Evolutionary conservation across 1,140 invertebrate genomes (phyloP).

Genomic region (Papilio machaon): DNA sequence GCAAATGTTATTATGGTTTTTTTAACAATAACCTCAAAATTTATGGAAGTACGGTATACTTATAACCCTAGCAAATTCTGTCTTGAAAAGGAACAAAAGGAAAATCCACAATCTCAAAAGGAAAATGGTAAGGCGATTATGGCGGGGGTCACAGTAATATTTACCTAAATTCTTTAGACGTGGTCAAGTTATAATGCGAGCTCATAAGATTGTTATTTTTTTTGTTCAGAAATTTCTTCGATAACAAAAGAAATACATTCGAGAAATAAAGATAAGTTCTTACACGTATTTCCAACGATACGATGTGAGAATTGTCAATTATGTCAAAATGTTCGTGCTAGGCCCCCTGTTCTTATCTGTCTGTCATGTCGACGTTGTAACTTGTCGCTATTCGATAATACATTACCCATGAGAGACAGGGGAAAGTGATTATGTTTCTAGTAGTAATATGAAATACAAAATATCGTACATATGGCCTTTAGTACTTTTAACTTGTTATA

Average conservation of each 20-base stretch:
- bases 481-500: too few species aligned
- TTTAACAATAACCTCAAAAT: not conserved
- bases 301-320: not conserved
- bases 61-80: constrained; percentile 9
- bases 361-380: not conserved
- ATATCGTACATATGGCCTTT: too few species aligned
- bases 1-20: not conserved
- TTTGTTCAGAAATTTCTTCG: not conserved
- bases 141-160: constrained; percentile 5
- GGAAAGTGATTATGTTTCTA: too few species aligned
- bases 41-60: not conserved
- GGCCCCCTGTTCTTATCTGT: not conserved
- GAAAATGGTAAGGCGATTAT: constrained; percentile 25
- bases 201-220: constrained; percentile 12
- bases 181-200: constrained; percentile 1
- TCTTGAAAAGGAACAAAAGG: constrained; percentile 11
- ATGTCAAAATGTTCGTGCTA: too few species aligned
- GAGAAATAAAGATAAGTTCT: not conserved
- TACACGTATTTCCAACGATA: not conserved
- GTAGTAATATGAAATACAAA: too few species aligned
- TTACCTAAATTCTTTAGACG: constrained; percentile 15
- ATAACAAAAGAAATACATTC: not conserved
- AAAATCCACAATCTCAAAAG: constrained; percentile 23
- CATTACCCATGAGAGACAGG: too few species aligned
- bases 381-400: too few species aligned